Evolutionary conservation across 64 coral and sea anemone species (phyloP), one percentile per base, ranked within the genome.

Genomic region (Exaiptasia diaphana): DNA sequence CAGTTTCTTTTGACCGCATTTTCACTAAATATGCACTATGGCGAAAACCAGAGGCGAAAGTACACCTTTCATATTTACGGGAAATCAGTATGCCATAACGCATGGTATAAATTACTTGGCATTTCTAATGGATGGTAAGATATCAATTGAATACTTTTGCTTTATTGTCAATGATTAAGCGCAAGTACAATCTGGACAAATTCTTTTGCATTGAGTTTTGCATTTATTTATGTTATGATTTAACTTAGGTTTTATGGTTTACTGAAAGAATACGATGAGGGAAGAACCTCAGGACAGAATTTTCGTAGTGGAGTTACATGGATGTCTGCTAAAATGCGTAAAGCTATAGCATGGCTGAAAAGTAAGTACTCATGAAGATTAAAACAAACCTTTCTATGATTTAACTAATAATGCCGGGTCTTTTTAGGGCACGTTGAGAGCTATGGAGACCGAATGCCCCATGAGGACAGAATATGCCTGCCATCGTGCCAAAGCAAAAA

Each of bases 401-500:
- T 46, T 46, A 46, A 46, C 43, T 46, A n/a, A n/a, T n/a, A n/a
- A n/a, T n/a, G n/a, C n/a, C n/a, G n/a, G n/a, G n/a, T n/a, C n/a
- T 46, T 15, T 15, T 46, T 13, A 65, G 61, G 32, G 22, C 53
- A 24, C 22, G 50, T 82, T n/a, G 78, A 82, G 18, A 24, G 61
- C 9, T 68, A 39, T 49, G 61, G 57, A 4, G 61, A 82, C 25
- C 30, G 27, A 14, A 82, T 46, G 39, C 78, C 78, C 0, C 59
- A 82, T 37, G 78, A 82, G 67, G 35, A 82, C 53, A 39, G 61
- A 40, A 31, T 48, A 3, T 67, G 78, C 41, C 26, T 82, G 0
- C 78, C 78, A 11, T 41, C 44, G 3, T 82, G 78, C 42, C 61
- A 67, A 18, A 48, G 38, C 3, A 82, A 82, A 64, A 38, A n/a